Evolutionary conservation across 2,888 invertebrate species (phyloP).

Genomic region (Calliphora vomitoria): DNA sequence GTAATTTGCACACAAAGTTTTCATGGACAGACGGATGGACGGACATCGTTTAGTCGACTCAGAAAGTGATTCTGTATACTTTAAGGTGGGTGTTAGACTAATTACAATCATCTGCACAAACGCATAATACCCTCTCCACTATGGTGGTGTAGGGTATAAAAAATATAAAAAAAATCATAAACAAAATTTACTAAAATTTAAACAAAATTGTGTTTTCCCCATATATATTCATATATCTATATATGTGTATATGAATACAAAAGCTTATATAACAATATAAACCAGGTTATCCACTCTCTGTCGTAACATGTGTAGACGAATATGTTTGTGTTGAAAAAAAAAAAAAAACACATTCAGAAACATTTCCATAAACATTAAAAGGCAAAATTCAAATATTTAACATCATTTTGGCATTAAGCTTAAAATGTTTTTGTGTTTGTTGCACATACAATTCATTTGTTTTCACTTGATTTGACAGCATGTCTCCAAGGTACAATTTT

Average conservation of each 20-base stretch:
- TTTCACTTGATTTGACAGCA: conserved; percentile 74
- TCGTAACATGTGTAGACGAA: background rate
- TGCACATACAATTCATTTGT: conserved; percentile 66
- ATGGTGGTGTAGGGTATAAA: too few species aligned
- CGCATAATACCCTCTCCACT: too few species aligned
- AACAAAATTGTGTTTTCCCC: too few species aligned
- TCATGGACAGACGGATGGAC: too few species aligned
- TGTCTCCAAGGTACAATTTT: conserved; percentile 73
- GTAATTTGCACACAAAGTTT: too few species aligned
- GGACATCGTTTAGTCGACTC: too few species aligned
- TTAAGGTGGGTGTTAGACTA: too few species aligned
- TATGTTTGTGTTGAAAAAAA: background rate
- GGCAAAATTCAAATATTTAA: conserved; percentile 72
- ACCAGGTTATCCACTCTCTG: background rate
- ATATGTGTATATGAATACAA: background rate
- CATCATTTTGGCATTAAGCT: conserved; percentile 71
- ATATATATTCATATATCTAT: too few species aligned
- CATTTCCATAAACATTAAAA: conserved; percentile 57
- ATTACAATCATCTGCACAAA: too few species aligned
- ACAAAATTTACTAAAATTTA: too few species aligned
- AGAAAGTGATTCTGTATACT: too few species aligned
- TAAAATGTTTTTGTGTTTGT: conserved; percentile 61
- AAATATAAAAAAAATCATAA: too few species aligned
- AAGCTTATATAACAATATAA: background rate
- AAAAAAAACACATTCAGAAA: background rate